These are phyloP conservation scores for Horisme vitalbata DNA, from an alignment of 2,888 invertebrate genomes.

Conservation along the genomic window DNA sequence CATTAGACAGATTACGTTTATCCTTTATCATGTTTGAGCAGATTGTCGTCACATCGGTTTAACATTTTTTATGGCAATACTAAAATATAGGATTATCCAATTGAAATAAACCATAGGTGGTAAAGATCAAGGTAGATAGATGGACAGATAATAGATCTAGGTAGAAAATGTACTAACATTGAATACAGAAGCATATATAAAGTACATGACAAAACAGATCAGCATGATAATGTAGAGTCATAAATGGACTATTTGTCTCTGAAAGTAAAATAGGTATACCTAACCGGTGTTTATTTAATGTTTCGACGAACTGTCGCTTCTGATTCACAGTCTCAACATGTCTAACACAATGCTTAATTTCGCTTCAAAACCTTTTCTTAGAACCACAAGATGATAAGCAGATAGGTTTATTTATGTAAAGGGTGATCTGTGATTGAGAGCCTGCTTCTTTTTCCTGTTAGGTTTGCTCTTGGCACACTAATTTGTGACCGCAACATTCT, in stretches of 20 bases:
- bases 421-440: constrained; percentile 26
- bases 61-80: no score
- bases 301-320: constrained; percentile 18
- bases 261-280: constrained; percentile 7
- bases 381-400: constrained; percentile 9
- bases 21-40: no score
- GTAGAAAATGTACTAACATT: no score
- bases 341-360: constrained; percentile 7
- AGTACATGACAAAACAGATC: background rate
- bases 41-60: no score
- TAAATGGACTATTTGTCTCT: constrained; percentile 6
- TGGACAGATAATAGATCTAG: no score
- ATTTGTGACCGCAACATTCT: constrained; percentile 32
- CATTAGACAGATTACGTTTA: no score
- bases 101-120: no score
- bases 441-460: constrained; percentile 31
- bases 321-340: constrained; percentile 22
- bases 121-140: no score
- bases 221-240: constrained; percentile 12
- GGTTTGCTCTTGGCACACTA: constrained; percentile 19
- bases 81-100: no score
- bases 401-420: constrained; percentile 12
- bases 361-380: constrained; percentile 10
- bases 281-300: background rate
- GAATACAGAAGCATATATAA: no score